Percentiles rank a stretch among this genome's conserved stretches.
Conservation (phyloP, 2,888 invertebrate genomes). For the Pimpla rufipes region DNA sequence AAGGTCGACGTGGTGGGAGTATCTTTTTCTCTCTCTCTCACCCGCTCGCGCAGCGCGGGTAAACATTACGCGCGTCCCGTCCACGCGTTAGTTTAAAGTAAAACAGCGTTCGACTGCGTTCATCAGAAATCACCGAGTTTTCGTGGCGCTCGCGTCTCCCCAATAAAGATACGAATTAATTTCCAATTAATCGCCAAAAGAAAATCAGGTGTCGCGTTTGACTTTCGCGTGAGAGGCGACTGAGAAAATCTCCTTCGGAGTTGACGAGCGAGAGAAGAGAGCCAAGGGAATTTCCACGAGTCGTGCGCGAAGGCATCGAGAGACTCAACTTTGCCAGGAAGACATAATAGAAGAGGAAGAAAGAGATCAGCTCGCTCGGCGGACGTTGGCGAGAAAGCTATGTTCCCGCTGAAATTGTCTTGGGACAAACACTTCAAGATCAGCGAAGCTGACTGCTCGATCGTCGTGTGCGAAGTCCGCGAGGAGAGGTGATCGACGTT, state of each 20-base stretch:
- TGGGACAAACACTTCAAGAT: conserved; percentile 18
- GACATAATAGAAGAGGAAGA: too few species aligned
- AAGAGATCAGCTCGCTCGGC: neutral
- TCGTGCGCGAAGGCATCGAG: neutral
- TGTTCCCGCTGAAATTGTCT: conserved; percentile 47
- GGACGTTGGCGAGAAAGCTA: conserved; percentile 32
- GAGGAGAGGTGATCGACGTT: conserved; percentile 53
- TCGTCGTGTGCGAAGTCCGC: conserved; percentile 11
- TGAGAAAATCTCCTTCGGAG: neutral
- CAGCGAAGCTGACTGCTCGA: conserved; percentile 7
- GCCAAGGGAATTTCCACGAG: too few species aligned
- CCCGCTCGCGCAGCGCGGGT: conserved; percentile 67
- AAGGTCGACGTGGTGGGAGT: conserved; percentile 61
- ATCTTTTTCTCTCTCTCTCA: neutral
- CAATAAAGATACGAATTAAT: neutral
- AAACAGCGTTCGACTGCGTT: conserved; percentile 66
- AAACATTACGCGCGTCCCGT: conserved; percentile 77
- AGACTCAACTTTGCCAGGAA: too few species aligned
- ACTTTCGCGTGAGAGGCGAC: neutral
- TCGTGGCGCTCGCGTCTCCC: neutral
- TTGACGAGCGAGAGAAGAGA: neutral
- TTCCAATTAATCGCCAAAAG: neutral
- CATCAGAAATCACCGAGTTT: conserved; percentile 30
- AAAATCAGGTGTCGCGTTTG: neutral
- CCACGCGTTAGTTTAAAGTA: conserved; percentile 77